Evolutionary conservation across 2,113 vertebrate species (phyloP).

Genomic region (Ceuthmochares aereus): DNA sequence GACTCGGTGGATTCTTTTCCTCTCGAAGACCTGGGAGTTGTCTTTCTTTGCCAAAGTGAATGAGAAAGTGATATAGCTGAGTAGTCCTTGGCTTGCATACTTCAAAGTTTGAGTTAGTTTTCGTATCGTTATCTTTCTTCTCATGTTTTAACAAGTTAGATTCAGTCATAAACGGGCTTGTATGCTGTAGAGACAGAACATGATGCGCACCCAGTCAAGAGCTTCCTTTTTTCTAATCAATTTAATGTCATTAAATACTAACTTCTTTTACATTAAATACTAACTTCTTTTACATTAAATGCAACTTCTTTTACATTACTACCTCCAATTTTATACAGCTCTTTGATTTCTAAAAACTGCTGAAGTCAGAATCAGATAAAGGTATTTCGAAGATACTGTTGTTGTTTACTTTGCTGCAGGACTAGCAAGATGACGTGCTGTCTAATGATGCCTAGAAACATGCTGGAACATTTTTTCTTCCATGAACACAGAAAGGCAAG

Average conservation of each 20-base stretch:
- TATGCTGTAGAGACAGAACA: background rate
- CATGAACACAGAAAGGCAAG: background rate
- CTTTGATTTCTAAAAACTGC: background rate
- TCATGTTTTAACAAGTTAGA: background rate
- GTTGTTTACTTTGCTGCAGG: background rate
- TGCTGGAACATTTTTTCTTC: background rate
- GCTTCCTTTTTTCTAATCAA: background rate
- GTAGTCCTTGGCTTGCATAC: background rate
- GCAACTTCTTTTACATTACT: background rate
- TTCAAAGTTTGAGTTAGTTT: background rate
- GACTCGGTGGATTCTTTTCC: background rate
- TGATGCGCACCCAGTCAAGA: background rate
- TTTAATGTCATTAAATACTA: conserved; percentile 14
- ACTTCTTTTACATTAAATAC: background rate
- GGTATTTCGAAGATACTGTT: background rate
- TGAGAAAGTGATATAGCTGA: background rate
- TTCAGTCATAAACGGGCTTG: background rate
- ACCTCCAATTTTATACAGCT: background rate
- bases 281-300: no score
- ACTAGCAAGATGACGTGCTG: background rate
- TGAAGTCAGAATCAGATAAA: background rate
- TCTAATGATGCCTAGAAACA: background rate
- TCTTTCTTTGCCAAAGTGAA: background rate
- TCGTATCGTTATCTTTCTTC: background rate
- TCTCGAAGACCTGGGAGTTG: background rate